Evolutionary conservation across 37 sponge, comb jelly and placozoan species (phyloP), one percentile per base, ranked within the genome.

Genomic region (Hexactinellida sp.): DNA sequence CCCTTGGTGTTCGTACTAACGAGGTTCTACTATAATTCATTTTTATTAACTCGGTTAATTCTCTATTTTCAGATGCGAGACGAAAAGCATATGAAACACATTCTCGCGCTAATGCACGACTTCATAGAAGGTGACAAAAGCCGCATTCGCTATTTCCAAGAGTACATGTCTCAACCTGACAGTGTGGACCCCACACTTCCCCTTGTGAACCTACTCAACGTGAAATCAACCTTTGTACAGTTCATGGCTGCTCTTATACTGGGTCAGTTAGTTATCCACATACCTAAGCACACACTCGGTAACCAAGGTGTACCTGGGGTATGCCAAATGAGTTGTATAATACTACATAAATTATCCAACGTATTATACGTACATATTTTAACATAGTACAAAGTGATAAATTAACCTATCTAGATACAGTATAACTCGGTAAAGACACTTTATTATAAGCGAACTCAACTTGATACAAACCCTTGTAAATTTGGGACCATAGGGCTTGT

Each of bases 101-200:
- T 63, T n/a, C 34, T 63, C 5, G 21, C 76, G 34, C 76, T 63
- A 7, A 63, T 63, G 3, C 76, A 63, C 76, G 76, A 63, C 13
- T 63, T 63, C 34, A 63, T 63, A 10, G 76, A 63, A 63, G 76
- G 76, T 32, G 76, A 63, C 34, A 63, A 63, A 28, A 28, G 34
- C 34, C 76, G 76, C 34, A 63, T 63, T 63, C 76, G 76, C 76
- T 63, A 63, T n/a, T 63, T 63, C 76, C 21, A 32, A 63, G 76
- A 63, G 30, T 63, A 63, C 76, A 63, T 63, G 76, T 3, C 25
- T 25, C 76, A 63, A 28, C 19, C 3, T 21, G 76, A n/a, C 34
- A 63, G 76, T n/a, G 30, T 63, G 3, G 76, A 63, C 76, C 76
- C 76, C 13, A 63, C 76, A 63, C 28, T 10, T 28, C 76, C 76